Base-by-base conservation (phyloP, 2,797 vertebrate species). In the Perodicticus potto region DNA sequence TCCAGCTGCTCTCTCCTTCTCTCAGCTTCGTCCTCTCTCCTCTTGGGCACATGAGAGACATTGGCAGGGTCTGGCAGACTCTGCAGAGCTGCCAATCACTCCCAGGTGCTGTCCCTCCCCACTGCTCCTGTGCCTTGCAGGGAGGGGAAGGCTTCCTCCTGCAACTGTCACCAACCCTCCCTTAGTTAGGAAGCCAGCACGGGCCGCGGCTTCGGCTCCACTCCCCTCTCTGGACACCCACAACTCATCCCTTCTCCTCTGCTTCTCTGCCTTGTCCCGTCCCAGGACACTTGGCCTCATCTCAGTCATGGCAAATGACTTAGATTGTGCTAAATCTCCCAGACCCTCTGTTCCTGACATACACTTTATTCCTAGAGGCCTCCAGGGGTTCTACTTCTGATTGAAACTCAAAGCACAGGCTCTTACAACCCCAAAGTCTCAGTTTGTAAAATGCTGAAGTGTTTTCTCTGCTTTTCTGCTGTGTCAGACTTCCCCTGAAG, bases 181-280 rank as follows among this genome's bases (percentile, higher is more conserved):
- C 23, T 23, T 65, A 14, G 73, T 40, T 55, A 6, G 0, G 34
- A 22, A 80, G 53, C 17, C 59, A 22, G 40, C 9, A 2, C 5
- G 3, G 74, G 45, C 25, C 1, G 0, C 34, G 29, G 63, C 77
- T 25, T 9, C 32, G 69, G 27, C 70, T 5, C 59, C 0, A 5
- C 19, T 22, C 10, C 13, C 20, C 25, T 70, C 53, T 34, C 43
- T 11, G 65, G 37, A 83, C 65, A 57, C 65, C 55, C 72, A 9
- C 14, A 11, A 19, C 0, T 11, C 17, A 16, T 8, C 61, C 65
- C 11, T 2, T 13, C 16, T 67, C 19, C 45, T 63, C 22, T 32
- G 16, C 6, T 16, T 40, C 13, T 25, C 57, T 19, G 1, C n/a
- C 27, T 40, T n/a, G 57, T 43, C 65, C 84, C 2, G 12, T 1